phyloP scores from a whole-genome alignment of 2,797 vertebrate species.

The Sebastes itinus region DNA sequence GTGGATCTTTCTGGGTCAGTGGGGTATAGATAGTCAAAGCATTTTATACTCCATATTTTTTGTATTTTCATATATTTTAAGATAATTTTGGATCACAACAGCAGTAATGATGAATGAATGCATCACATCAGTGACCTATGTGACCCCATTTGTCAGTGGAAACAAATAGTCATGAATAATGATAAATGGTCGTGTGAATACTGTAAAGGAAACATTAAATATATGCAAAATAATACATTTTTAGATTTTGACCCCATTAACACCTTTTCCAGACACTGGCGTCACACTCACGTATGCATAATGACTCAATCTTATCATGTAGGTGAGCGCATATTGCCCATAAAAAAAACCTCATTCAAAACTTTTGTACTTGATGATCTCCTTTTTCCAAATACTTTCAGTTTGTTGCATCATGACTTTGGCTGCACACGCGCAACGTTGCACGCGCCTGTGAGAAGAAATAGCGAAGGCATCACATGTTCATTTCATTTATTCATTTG shows the following conservation, averaged over 20 bases:
- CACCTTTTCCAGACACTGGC: not conserved
- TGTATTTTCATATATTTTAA: not conserved
- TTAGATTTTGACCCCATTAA: not conserved
- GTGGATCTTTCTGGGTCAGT: not conserved
- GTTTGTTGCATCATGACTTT: constrained; percentile 26
- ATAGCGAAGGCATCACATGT: constrained; percentile 79
- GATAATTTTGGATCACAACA: constrained; percentile 10
- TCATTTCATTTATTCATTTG: constrained; percentile 87
- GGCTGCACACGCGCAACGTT: constrained; percentile 48
- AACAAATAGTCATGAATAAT: constrained; percentile 74
- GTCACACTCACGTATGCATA: not conserved
- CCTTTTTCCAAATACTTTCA: not conserved
- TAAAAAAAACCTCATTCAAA: not conserved
- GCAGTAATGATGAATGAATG: constrained; percentile 45
- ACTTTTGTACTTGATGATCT: not conserved
- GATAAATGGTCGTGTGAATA: constrained; percentile 64
- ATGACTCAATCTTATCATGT: not conserved
- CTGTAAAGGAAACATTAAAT: constrained; percentile 33
- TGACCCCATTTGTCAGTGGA: constrained; percentile 65
- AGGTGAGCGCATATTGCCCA: not conserved
- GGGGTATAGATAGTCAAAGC: not conserved
- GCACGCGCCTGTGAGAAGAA: constrained; percentile 17
- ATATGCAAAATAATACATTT: not conserved
- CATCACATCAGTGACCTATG: constrained; percentile 58
- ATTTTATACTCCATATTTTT: not conserved